Base-by-base conservation (phyloP, 2,113 vertebrate species). In the Ranitomeya imitator region DNA sequence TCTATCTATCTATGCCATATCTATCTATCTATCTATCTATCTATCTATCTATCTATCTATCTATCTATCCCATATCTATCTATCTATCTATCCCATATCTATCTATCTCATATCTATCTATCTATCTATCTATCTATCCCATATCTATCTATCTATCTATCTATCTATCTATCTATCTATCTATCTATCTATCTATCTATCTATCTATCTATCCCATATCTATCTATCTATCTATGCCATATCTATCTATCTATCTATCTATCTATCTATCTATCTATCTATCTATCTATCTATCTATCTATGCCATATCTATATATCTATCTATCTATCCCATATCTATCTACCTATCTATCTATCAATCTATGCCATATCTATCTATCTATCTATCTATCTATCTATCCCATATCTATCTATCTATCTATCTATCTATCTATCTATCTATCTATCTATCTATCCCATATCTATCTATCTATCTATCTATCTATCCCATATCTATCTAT, bases 401-500 rank as follows among this genome's bases (percentile, higher is more conserved):
- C n/a, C n/a, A n/a, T n/a, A n/a, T 69, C 65, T 69, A 69, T 69
- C 65, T 71, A 71, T 71, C 67, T 71, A 31, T 71, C 67, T 71
- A 31, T 71, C 67, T 71, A 69, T 71, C 67, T 61, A 61, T 61
- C 59, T 61, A 61, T 61, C 59, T 61, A 15, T 61, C 59, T 69
- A 67, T 67, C 65, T 67, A 67, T 67, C 65, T 23, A 23, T 67
- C 65, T 67, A 67, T 67, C 65, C 23, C 23, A 21, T 69, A 69
- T 69, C 65, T 69, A 69, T 69, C 65, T 69, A 69, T 69, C 65
- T 69, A 69, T 69, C 65, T 69, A 69, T 69, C 65, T 69, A 69
- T 69, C 65, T 69, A 69, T n/a, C n/a, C n/a, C n/a, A n/a, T n/a
- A n/a, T 69, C 65, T 69, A 69, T 69, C 65, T 71, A 71, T 71